Evolutionary conservation across 2,797 vertebrate species (phyloP).

Genomic region (Telmatherina bonti): DNA sequence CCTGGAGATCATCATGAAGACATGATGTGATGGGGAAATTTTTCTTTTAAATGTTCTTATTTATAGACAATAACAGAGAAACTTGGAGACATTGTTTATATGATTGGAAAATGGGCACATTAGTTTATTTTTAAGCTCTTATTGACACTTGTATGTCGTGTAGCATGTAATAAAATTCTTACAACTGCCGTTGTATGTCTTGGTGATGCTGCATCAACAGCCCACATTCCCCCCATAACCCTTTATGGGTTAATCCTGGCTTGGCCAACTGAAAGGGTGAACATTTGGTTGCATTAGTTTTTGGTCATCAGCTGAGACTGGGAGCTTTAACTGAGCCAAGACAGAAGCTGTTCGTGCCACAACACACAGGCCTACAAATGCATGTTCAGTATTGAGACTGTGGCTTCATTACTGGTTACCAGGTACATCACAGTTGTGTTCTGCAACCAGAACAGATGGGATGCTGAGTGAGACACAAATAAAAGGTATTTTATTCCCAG

Average conservation of each 20-base stretch:
- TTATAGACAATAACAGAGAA: no score
- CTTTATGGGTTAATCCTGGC: background rate
- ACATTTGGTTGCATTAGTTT: background rate
- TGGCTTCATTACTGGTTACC: slow-evolving; percentile 8
- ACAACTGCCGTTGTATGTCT: background rate
- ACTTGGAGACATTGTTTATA: no score
- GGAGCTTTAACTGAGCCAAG: background rate
- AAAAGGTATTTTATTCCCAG: no score
- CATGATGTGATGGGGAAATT: no score
- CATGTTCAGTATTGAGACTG: background rate
- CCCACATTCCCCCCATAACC: background rate
- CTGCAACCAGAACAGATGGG: no score
- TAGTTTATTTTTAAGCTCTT: no score
- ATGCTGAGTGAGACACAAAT: no score
- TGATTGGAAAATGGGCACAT: no score
- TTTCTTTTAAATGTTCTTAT: no score
- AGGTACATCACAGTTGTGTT: background rate
- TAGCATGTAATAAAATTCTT: background rate
- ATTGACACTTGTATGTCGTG: no score
- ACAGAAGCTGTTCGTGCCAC: slow-evolving; percentile 15
- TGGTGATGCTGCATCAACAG: background rate
- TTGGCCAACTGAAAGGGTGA: background rate
- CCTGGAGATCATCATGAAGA: no score
- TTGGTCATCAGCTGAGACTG: slow-evolving; percentile 7
- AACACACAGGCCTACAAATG: background rate